phyloP scores from a whole-genome alignment of 2,113 vertebrate genomes.

The Zootoca vivipara region DNA sequence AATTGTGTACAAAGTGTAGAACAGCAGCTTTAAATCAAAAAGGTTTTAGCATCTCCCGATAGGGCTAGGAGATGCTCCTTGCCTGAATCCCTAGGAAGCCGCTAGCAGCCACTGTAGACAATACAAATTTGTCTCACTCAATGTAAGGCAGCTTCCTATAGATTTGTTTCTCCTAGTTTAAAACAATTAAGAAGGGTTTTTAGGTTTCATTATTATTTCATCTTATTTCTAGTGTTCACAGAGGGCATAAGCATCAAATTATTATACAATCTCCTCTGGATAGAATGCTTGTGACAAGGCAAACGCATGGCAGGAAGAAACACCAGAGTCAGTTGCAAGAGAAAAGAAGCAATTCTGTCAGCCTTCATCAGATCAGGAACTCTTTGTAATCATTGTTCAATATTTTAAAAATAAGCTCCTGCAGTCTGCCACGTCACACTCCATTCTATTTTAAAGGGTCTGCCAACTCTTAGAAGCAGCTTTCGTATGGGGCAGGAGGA shows the following conservation, averaged over 20 bases:
- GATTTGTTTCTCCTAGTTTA: neutral
- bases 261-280: constrained; percentile 26
- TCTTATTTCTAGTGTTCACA: constrained; percentile 1
- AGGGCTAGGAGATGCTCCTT: too few relatives aligned
- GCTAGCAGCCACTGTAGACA: too few relatives aligned
- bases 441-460: neutral
- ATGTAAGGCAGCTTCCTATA: too few relatives aligned
- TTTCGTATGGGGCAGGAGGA: neutral
- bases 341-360: neutral
- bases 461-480: neutral
- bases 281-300: neutral
- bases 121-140: too few relatives aligned
- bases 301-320: neutral
- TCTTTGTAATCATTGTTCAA: neutral
- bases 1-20: too few relatives aligned
- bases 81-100: too few relatives aligned
- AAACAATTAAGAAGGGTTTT: constrained; percentile 23
- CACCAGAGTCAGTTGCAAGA: neutral
- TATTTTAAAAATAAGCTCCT: neutral
- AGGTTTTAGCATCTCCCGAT: too few relatives aligned
- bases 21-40: too few relatives aligned
- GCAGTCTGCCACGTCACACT: too few relatives aligned
- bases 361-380: neutral
- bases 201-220: neutral
- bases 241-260: constrained; percentile 12